Evolutionary conservation across 2,797 vertebrate genomes (phyloP).

Genomic region (Aldrovandia affinis): DNA sequence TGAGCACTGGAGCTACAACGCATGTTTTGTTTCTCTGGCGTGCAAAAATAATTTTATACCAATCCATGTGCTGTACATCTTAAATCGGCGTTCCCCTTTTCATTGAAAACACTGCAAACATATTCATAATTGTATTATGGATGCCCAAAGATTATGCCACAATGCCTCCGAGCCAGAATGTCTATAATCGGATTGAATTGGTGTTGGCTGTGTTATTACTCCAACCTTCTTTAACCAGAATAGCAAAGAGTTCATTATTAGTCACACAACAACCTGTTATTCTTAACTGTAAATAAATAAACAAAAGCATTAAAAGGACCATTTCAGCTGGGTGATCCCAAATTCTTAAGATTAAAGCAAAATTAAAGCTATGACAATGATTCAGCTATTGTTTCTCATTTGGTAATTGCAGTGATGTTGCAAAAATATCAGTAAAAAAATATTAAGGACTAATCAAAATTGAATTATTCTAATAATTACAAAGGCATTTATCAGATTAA

Average conservation of each 20-base stretch:
- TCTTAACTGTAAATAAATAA: slow-evolving; percentile 14
- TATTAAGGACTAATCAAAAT: background rate
- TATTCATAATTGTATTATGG: background rate
- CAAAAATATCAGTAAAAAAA: background rate
- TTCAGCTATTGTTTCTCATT: background rate
- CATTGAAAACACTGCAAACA: background rate
- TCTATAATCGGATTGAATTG: background rate
- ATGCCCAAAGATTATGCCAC: background rate
- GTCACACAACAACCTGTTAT: background rate
- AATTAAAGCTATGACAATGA: slow-evolving; percentile 8
- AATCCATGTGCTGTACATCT: background rate
- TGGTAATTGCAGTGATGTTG: slow-evolving; percentile 12
- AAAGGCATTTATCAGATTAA: background rate
- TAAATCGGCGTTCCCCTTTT: background rate
- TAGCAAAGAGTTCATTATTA: background rate
- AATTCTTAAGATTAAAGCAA: background rate
- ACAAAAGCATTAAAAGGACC: slow-evolving; percentile 13
- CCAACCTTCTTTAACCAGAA: background rate
- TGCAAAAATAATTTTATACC: background rate
- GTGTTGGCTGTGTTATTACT: background rate
- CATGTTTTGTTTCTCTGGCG: background rate
- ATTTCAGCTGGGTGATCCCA: slow-evolving; percentile 17
- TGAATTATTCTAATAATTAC: background rate
- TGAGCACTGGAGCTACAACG: background rate
- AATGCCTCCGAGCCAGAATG: background rate